Percentiles rank a stretch among this genome's conserved stretches.
Evolutionary conservation across 2,113 vertebrate genomes (phyloP).

Genomic region (Oryzias curvinotus): DNA sequence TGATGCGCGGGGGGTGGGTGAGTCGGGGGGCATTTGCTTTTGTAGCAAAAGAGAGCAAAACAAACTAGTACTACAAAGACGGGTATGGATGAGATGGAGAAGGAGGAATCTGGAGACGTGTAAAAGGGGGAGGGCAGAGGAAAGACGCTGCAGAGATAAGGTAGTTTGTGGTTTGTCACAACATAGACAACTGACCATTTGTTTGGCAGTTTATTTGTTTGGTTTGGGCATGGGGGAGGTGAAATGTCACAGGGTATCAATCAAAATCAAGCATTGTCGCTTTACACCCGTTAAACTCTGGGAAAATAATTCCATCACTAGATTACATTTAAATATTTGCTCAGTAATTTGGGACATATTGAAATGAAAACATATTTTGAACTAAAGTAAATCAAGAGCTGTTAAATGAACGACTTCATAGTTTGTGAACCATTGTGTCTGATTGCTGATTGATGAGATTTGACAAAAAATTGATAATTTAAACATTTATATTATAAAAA

Average conservation of each 20-base stretch:
- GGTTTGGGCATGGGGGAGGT: slow-evolving; percentile 14
- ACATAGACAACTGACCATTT: slow-evolving; percentile 68
- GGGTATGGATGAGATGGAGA: slow-evolving; percentile 52
- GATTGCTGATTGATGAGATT: too few relatives aligned
- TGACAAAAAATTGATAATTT: too few relatives aligned
- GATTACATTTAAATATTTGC: too few relatives aligned
- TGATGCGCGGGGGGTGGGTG: slow-evolving; percentile 37
- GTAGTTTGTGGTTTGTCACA: slow-evolving; percentile 72
- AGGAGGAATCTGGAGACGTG: slow-evolving; percentile 39
- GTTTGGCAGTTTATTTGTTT: slow-evolving; percentile 69
- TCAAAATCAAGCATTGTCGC: slow-evolving; percentile 3
- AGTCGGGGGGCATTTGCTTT: slow-evolving; percentile 64
- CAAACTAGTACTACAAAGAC: slow-evolving; percentile 54
- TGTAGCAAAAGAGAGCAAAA: slow-evolving; percentile 69
- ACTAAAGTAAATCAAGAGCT: too few relatives aligned
- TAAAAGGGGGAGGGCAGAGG: slow-evolving; percentile 19
- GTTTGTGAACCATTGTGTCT: too few relatives aligned
- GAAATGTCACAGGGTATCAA: slow-evolving; percentile 13
- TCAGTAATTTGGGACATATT: too few relatives aligned
- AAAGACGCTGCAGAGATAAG: slow-evolving; percentile 50
- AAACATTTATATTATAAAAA: too few relatives aligned
- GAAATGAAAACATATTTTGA: too few relatives aligned
- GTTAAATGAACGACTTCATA: too few relatives aligned
- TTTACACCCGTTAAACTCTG: neutral
- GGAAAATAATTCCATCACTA: neutral